These are phyloP conservation scores for Psammodynastes pulverulentus DNA, from an alignment of 2,113 vertebrate genomes.

Conservation along the genomic window DNA sequence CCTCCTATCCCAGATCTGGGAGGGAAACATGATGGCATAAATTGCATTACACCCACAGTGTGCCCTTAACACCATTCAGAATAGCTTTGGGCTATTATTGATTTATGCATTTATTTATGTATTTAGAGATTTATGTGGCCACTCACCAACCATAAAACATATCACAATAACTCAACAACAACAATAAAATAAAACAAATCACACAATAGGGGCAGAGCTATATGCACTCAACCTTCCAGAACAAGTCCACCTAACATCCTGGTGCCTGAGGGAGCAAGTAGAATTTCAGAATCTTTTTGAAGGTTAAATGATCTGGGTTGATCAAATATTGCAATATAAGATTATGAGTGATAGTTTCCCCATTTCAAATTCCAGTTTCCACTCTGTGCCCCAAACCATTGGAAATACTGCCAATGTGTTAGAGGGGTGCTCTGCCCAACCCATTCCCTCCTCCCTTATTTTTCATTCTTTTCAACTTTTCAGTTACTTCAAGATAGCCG, in stretches of 20 bases:
- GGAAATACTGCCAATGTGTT: not conserved
- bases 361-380: not conserved
- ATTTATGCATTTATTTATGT: not conserved
- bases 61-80: not conserved
- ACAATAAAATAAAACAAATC: not conserved
- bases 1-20: not conserved
- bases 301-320: not conserved
- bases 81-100: not conserved
- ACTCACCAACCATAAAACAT: not conserved
- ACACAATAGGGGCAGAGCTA: not conserved
- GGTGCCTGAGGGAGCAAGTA: not conserved
- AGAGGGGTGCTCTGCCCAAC: not conserved
- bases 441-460: not conserved
- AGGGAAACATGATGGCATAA: not conserved
- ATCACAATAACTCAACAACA: not conserved
- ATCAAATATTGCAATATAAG: not conserved
- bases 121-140: not conserved
- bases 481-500: not conserved
- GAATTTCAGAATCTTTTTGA: not conserved
- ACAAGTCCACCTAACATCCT: not conserved
- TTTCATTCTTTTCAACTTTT: not conserved
- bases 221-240: not conserved
- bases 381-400: not conserved
- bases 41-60: not conserved
- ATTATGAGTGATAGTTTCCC: not conserved